phyloP scores from a whole-genome alignment of 2,113 vertebrate species.

The Crotalus horridus region DNA sequence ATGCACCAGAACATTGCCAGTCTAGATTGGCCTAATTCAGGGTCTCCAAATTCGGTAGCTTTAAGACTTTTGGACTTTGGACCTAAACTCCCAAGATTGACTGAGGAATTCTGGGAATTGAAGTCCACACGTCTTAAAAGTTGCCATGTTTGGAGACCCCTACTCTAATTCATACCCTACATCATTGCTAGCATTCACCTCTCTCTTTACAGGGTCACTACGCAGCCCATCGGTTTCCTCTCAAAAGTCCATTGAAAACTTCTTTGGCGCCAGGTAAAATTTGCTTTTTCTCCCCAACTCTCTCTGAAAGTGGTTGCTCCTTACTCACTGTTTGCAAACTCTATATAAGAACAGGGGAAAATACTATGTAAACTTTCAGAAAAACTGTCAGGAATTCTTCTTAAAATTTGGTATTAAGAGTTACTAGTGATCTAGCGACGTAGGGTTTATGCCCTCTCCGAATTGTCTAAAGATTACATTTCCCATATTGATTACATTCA shows the following conservation, averaged over 20 bases:
- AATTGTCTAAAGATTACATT: background rate
- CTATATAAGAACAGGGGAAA: background rate
- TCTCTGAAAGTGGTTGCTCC: background rate
- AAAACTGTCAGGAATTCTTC: background rate
- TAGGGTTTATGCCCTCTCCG: background rate
- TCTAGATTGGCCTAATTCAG: no score
- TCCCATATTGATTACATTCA: background rate
- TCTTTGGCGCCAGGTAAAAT: constrained; percentile 84
- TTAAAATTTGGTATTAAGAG: background rate
- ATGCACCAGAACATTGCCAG: no score
- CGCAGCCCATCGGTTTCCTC: constrained; percentile 77
- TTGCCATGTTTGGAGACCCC: background rate
- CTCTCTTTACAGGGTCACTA: constrained; percentile 66
- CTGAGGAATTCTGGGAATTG: no score
- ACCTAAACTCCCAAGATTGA: no score
- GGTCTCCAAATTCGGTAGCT: no score
- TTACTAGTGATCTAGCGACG: background rate
- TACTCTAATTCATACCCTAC: background rate
- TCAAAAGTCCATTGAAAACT: constrained; percentile 79
- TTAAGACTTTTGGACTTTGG: no score
- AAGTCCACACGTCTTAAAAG: background rate
- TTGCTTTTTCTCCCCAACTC: background rate
- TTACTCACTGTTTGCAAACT: background rate
- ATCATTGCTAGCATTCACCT: background rate
- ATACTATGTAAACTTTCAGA: background rate